Evolutionary conservation across 1,140 invertebrate species (phyloP).

Genomic region (Bombyx mori): ASM3026992v2 NC_085131.1:6075001-6075500

Average conservation of each 20-base stretch:
- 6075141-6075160: constrained; percentile 99
- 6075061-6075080: no score
- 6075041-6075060: no score
- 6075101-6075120: constrained; percentile 98
- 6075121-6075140: constrained; percentile 97
- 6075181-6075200: constrained; percentile 98
- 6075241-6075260: constrained; percentile 96
- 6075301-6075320: constrained; percentile 96
- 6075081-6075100: constrained; percentile 73
- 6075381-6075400: not conserved
- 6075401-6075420: constrained; percentile 92
- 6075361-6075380: constrained; percentile 5
- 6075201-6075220: constrained; percentile 99
- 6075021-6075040: no score
- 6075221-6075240: constrained; percentile 97
- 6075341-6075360: not conserved
- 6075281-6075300: constrained; percentile 97
- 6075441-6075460: constrained; percentile 96
- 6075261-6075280: constrained; percentile 93
- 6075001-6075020: no score
- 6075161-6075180: constrained; percentile 99
- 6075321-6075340: constrained; percentile 90
- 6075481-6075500: constrained; percentile 98
- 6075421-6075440: constrained; percentile 98
- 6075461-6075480: constrained; percentile 98